Conservation (phyloP, 2,888 invertebrate genomes). For the Callinectes sapidus region DNA sequence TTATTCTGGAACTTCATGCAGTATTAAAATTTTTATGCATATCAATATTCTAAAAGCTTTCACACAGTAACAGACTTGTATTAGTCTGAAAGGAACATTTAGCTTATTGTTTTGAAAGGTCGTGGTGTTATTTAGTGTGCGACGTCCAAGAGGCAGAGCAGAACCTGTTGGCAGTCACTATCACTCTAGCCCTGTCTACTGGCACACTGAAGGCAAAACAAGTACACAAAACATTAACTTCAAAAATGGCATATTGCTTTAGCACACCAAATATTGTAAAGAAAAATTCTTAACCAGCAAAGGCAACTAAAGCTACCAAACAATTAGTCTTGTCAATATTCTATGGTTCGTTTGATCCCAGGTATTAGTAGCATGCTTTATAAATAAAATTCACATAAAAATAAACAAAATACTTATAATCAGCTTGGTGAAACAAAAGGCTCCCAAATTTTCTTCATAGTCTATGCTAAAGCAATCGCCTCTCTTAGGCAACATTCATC, state of each 20-base stretch:
- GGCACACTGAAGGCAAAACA: neutral
- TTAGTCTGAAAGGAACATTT: neutral
- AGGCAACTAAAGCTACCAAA: slow-evolving; percentile 55
- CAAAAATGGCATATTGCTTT: slow-evolving; percentile 61
- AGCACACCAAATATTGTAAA: slow-evolving; percentile 53
- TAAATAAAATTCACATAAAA: slow-evolving; percentile 45
- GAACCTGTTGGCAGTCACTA: neutral
- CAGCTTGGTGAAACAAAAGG: slow-evolving; percentile 71
- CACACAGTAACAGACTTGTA: neutral
- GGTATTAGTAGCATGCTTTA: slow-evolving; percentile 63
- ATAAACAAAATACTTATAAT: slow-evolving; percentile 39
- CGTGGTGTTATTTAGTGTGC: neutral
- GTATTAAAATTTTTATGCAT: neutral
- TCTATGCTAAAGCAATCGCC: slow-evolving; percentile 69
- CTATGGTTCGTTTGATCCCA: slow-evolving; percentile 45
- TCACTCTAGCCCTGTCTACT: slow-evolving; percentile 24
- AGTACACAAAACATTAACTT: slow-evolving; percentile 21
- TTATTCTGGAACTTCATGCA: neutral
- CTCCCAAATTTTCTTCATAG: slow-evolving; percentile 63
- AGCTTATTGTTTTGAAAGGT: neutral
- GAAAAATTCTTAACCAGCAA: slow-evolving; percentile 26
- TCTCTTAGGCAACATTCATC: slow-evolving; percentile 61
- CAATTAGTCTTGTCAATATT: slow-evolving; percentile 43
- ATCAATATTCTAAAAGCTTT: neutral
- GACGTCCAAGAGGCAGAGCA: too few relatives aligned